A percentile compares a stretch with the other conserved stretches of the same genome.
Conservation (phyloP, 2,113 vertebrate species). For the Odontesthes bonariensis region DNA sequence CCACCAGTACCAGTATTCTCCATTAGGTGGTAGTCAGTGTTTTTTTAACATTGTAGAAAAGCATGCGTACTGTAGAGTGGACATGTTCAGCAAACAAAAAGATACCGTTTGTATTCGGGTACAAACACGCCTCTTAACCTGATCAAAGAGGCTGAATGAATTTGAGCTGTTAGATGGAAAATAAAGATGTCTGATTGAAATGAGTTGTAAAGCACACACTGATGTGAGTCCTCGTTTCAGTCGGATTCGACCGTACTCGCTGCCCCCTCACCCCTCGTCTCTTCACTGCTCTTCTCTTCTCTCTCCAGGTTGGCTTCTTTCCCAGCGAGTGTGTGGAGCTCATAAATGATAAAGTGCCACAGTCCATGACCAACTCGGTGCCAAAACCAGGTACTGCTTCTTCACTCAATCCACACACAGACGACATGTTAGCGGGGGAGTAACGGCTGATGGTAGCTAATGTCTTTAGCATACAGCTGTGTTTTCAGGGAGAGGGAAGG, state of each 20-base stretch:
- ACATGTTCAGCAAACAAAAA: too few species aligned
- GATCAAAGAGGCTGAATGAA: background rate
- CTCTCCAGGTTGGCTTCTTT: conserved; percentile 93
- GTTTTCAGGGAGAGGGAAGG: conserved; percentile 1
- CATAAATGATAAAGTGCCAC: conserved; percentile 98
- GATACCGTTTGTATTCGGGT: too few species aligned
- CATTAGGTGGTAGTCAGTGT: too few species aligned
- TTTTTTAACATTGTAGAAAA: too few species aligned
- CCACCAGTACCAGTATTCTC: too few species aligned
- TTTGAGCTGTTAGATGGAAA: too few species aligned
- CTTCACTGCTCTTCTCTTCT: conserved; percentile 30
- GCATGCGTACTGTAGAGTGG: too few species aligned
- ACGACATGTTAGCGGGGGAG: conserved; percentile 26
- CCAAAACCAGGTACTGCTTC: conserved; percentile 92
- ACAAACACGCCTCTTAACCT: background rate
- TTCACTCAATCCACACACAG: conserved; percentile 15
- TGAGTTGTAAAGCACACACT: too few species aligned
- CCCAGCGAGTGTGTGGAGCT: conserved; percentile 98
- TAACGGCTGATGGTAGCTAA: conserved; percentile 9
- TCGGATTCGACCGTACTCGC: conserved; percentile 5
- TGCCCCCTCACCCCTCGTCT: conserved; percentile 11
- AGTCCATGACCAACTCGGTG: conserved; percentile 96
- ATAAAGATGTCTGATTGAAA: too few species aligned
- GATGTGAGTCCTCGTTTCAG: too few species aligned
- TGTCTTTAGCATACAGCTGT: conserved; percentile 1